Evolutionary conservation across 2,113 vertebrate species (phyloP).

Genomic region (Dolichotis patagonum): DNA sequence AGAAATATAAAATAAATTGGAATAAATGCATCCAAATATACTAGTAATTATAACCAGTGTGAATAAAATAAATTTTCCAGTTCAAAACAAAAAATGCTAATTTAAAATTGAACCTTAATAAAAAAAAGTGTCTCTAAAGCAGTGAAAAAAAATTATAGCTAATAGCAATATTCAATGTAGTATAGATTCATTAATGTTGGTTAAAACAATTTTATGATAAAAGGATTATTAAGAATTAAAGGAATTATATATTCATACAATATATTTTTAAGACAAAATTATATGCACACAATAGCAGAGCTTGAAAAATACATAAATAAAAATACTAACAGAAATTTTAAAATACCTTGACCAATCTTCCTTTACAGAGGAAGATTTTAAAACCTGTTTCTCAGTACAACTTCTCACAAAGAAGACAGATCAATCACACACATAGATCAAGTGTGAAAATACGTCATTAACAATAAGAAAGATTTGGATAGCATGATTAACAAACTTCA

Average conservation of each 20-base stretch:
- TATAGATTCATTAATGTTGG: not conserved
- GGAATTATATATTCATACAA: not conserved
- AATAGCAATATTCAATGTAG: not conserved
- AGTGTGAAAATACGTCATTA: not conserved
- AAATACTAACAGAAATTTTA: not conserved
- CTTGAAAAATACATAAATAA: not conserved
- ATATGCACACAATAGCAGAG: not conserved
- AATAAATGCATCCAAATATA: not conserved
- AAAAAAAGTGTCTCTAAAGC: not conserved
- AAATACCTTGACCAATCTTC: not conserved
- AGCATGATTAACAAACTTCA: not conserved
- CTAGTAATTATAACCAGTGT: not conserved
- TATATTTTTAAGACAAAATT: not conserved
- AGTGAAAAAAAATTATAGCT: not conserved
- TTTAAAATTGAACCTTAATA: not conserved
- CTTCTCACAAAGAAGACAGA: not conserved
- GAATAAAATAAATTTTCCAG: not conserved
- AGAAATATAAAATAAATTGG: not conserved
- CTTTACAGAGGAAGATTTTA: not conserved
- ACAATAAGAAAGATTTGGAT: not conserved
- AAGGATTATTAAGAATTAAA: not conserved
- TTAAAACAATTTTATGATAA: not conserved
- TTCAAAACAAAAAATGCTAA: not conserved
- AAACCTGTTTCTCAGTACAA: not conserved
- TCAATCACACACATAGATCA: not conserved